A percentile compares a stretch with the other conserved stretches of the same genome.
Evolutionary conservation across 2,113 vertebrate genomes (phyloP).

Genomic region (Raphicerus campestris): DNA sequence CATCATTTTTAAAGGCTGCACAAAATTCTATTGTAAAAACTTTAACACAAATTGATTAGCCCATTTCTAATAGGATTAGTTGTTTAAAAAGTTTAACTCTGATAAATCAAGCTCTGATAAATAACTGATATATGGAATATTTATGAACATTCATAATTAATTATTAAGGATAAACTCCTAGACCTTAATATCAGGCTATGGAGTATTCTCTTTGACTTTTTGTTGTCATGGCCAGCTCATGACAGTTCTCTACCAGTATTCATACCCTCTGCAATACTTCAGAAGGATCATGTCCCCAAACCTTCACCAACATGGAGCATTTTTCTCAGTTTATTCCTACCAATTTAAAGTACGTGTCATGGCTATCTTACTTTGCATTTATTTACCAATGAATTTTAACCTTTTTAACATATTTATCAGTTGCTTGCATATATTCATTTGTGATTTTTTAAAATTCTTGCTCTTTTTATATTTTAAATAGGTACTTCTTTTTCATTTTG

Average conservation of each 20-base stretch:
- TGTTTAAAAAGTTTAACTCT: not conserved
- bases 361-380: not conserved
- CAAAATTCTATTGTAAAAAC: not conserved
- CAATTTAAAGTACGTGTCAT: not conserved
- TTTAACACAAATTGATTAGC: not conserved
- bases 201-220: not conserved
- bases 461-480: not conserved
- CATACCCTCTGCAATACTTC: not conserved
- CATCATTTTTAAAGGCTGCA: not conserved
- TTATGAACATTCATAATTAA: constrained; percentile 14
- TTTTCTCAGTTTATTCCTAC: not conserved
- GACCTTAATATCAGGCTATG: not conserved
- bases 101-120: not conserved
- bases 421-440: not conserved
- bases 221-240: not conserved
- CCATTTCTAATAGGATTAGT: not conserved
- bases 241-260: not conserved
- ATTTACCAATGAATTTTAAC: not conserved
- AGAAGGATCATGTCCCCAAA: not conserved
- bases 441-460: not conserved
- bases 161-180: not conserved
- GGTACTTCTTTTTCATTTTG: not conserved
- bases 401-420: not conserved
- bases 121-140: not conserved
- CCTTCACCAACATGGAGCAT: not conserved